These are phyloP conservation scores for Amblyraja radiata DNA, from an alignment of 2,797 vertebrate genomes.

Conservation along the genomic window DNA sequence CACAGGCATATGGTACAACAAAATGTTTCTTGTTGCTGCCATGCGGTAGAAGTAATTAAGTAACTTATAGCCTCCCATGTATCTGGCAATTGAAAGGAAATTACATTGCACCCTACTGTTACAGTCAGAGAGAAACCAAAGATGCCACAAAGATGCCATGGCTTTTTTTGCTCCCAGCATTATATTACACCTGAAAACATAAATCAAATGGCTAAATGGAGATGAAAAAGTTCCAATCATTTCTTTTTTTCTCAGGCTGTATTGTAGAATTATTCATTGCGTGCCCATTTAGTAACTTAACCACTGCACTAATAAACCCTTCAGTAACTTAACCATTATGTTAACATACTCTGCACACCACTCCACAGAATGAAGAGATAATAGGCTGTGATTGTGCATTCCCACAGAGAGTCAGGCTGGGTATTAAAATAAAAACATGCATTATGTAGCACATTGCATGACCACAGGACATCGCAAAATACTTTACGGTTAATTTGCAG, in stretches of 20 bases:
- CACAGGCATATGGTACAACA: slow-evolving; percentile 9
- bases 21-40: slow-evolving; percentile 22
- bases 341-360: not conserved
- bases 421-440: not conserved
- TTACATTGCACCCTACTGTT: slow-evolving; percentile 21
- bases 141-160: not conserved
- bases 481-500: not conserved
- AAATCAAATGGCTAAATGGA: not conserved
- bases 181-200: slow-evolving; percentile 3
- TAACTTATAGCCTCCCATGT: not conserved
- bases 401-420: not conserved
- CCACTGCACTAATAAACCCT: no score
- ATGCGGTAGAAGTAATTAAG: slow-evolving; percentile 4
- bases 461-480: not conserved
- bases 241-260: not conserved
- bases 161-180: slow-evolving; percentile 12
- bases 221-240: not conserved
- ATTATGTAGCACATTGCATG: not conserved
- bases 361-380: not conserved
- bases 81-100: slow-evolving; percentile 9
- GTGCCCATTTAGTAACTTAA: no score
- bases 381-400: not conserved
- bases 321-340: no score
- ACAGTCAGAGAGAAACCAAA: not conserved
- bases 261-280: not conserved